phyloP scores from a whole-genome alignment of 2,888 invertebrate genomes.

The Byasa hedistus region DNA sequence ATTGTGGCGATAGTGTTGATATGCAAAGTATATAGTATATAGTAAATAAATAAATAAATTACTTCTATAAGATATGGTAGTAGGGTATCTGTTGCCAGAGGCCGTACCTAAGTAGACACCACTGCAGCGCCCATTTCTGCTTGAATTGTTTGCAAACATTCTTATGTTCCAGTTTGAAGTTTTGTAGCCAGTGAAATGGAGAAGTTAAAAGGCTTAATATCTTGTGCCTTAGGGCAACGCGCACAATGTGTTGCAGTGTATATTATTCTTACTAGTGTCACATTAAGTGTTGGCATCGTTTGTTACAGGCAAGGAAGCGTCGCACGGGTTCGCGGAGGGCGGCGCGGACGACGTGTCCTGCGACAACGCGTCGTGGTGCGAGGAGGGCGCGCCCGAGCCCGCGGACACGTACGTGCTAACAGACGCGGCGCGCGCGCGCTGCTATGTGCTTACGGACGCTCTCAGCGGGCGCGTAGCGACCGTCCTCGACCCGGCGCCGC shows the following conservation, averaged over 20 bases:
- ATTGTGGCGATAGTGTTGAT: too few species aligned
- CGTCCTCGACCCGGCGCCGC: slow-evolving; percentile 49
- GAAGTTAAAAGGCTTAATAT: too few species aligned
- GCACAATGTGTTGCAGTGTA: background rate
- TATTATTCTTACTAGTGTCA: too few species aligned
- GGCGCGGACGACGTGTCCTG: slow-evolving; percentile 40
- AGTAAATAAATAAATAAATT: too few species aligned
- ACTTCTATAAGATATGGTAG: too few species aligned
- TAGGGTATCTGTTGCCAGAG: too few species aligned
- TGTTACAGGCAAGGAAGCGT: slow-evolving; percentile 36
- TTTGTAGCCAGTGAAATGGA: too few species aligned
- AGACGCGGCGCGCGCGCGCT: slow-evolving; percentile 52
- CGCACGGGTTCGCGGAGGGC: slow-evolving; percentile 36
- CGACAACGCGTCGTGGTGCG: slow-evolving; percentile 44
- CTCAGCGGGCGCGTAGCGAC: slow-evolving; percentile 51
- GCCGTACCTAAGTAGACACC: too few species aligned
- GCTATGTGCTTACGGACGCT: slow-evolving; percentile 63
- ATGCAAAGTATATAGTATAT: too few species aligned
- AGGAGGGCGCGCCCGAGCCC: slow-evolving; percentile 40
- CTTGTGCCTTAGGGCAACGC: background rate
- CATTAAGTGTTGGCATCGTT: background rate
- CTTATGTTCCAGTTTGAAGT: too few species aligned
- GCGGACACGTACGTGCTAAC: slow-evolving; percentile 71
- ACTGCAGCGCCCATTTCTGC: too few species aligned
- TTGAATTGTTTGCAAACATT: too few species aligned